phyloP scores from a whole-genome alignment of 1,140 invertebrate species.

The Drosophila repleta region DNA sequence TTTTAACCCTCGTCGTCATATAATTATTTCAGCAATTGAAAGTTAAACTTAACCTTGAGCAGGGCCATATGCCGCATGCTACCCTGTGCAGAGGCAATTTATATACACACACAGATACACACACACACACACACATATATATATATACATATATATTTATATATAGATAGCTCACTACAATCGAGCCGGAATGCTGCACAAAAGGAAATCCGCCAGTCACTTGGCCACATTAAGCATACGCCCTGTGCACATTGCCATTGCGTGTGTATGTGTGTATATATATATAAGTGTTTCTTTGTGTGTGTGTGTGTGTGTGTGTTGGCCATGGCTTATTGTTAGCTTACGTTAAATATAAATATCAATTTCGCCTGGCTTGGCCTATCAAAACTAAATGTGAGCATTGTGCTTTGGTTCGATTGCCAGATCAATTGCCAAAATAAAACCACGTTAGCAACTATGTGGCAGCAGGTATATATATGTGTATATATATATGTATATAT shows the following conservation, averaged over 20 bases:
- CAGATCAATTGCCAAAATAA: constrained; percentile 76
- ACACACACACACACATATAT: background rate
- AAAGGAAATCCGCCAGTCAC: constrained; percentile 70
- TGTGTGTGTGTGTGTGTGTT: constrained; percentile 6
- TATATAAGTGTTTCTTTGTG: too few species aligned
- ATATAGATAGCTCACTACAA: constrained; percentile 26
- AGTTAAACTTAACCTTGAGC: background rate
- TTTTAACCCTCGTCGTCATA: too few species aligned
- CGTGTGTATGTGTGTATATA: constrained; percentile 12
- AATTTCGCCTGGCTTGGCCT: constrained; percentile 59
- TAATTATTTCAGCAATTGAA: background rate
- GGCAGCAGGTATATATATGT: background rate
- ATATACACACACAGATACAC: constrained; percentile 8
- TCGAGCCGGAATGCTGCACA: constrained; percentile 32
- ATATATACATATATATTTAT: constrained; percentile 12
- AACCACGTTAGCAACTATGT: constrained; percentile 63
- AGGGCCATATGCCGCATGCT: background rate
- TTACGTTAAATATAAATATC: constrained; percentile 81
- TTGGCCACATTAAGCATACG: constrained; percentile 72
- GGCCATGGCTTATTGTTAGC: constrained; percentile 66
- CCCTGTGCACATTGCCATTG: constrained; percentile 33
- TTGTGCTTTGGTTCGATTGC: constrained; percentile 59
- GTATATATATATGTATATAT: too few species aligned
- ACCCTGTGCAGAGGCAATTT: background rate
- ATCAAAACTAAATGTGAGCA: constrained; percentile 68